A percentile compares a stretch with the other conserved stretches of the same genome.
Evolutionary conservation across 2,113 vertebrate species (phyloP).

Genomic region (Terrapene triunguis): DNA sequence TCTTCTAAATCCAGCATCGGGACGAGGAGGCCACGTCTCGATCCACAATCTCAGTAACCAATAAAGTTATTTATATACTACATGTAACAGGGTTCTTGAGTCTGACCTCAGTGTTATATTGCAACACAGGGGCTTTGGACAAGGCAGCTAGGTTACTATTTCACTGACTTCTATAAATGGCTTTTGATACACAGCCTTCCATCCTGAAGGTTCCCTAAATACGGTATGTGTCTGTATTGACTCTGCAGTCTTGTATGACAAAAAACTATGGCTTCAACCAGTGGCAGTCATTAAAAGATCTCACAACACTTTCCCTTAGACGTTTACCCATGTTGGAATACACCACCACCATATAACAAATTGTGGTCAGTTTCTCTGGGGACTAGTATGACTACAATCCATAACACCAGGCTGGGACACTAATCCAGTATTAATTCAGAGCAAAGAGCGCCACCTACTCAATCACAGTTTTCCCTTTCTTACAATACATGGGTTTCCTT

Average conservation of each 20-base stretch:
- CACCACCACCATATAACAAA: not conserved
- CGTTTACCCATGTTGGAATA: not conserved
- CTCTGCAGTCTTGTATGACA: not conserved
- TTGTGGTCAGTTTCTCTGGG: not conserved
- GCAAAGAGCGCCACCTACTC: too few species aligned
- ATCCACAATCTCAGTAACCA: not conserved
- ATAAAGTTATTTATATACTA: not conserved
- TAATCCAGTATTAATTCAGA: too few species aligned
- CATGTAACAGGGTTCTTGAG: not conserved
- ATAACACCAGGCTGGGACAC: too few species aligned
- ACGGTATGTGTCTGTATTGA: not conserved
- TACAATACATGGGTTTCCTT: not conserved
- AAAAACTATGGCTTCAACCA: conserved; percentile 57
- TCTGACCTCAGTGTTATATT: not conserved
- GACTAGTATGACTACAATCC: not conserved
- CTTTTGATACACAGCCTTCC: conserved; percentile 9
- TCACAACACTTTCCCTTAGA: conserved; percentile 51
- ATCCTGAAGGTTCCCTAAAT: not conserved
- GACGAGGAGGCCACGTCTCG: rapidly evolving
- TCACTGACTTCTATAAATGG: rapidly evolving
- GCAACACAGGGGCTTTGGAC: rapidly evolving
- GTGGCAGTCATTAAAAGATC: conserved; percentile 74
- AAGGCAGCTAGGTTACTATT: rapidly evolving
- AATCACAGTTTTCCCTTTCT: not conserved
- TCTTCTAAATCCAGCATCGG: conserved; percentile 8